phyloP scores from a whole-genome alignment of 2,113 vertebrate genomes.

The Microcebus jonahi region DNA sequence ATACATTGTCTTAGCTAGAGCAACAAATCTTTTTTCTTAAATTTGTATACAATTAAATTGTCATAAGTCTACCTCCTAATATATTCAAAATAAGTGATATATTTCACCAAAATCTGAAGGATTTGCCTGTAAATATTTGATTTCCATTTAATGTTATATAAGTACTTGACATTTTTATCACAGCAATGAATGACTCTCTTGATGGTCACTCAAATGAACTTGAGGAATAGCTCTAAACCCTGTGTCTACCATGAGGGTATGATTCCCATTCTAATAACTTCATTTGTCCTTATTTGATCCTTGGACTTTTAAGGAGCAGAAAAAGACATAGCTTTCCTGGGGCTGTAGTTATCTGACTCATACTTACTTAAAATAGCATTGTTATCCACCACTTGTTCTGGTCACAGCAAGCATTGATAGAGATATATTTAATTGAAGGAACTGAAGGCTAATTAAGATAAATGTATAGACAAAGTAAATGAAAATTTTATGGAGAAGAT shows the following conservation, averaged over 20 bases:
- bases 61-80: neutral
- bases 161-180: neutral
- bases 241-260: neutral
- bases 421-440: constrained; percentile 55
- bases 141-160: neutral
- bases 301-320: constrained; percentile 44
- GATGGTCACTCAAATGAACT: neutral
- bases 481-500: constrained; percentile 54
- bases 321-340: constrained; percentile 15
- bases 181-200: neutral
- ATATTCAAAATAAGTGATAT: neutral
- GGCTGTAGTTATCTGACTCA: constrained; percentile 34
- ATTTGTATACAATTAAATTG: neutral
- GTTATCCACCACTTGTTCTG: constrained; percentile 19
- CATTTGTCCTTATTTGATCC: constrained; percentile 43
- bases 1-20: neutral
- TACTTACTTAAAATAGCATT: constrained; percentile 68
- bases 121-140: neutral
- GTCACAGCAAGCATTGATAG: constrained; percentile 57
- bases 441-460: constrained; percentile 69
- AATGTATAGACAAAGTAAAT: constrained; percentile 66
- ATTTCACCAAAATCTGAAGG: constrained; percentile 6
- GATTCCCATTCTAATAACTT: neutral
- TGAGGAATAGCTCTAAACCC: neutral
- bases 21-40: neutral